phyloP scores from a whole-genome alignment of 2,113 vertebrate species.

The Piaya cayana region DNA sequence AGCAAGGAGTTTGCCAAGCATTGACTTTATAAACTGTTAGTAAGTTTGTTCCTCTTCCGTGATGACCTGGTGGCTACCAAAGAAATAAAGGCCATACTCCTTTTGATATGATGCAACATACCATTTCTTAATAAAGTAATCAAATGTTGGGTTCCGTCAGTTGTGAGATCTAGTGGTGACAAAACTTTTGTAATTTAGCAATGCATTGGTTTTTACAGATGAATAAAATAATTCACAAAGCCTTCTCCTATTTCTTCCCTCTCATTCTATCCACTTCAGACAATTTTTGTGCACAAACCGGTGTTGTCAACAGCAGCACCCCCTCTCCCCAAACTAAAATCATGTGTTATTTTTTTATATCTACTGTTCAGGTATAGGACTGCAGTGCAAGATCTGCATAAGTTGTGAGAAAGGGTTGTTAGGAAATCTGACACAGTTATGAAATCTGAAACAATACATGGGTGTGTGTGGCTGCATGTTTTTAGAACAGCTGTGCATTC shows the following conservation, averaged over 20 bases:
- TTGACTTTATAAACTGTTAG: background rate
- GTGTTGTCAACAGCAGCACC: background rate
- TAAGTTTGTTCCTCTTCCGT: background rate
- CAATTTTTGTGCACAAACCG: background rate
- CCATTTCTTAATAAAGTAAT: background rate
- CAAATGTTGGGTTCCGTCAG: background rate
- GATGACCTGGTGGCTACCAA: background rate
- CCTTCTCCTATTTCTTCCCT: background rate
- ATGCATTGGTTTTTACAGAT: background rate
- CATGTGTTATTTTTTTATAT: background rate
- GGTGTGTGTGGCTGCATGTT: fast-evolving
- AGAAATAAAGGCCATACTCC: background rate
- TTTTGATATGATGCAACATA: background rate
- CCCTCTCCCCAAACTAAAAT: background rate
- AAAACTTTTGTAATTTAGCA: background rate
- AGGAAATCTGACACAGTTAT: background rate
- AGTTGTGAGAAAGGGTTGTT: background rate
- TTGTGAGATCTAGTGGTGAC: background rate
- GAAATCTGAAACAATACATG: background rate
- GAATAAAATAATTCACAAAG: background rate
- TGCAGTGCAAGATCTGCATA: background rate
- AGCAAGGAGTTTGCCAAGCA: background rate
- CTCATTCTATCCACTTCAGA: background rate
- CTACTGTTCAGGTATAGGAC: background rate
- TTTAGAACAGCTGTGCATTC: background rate